A percentile compares a stretch with the other conserved stretches of the same genome.
Conservation (phyloP, 1,140 invertebrate genomes). For the Ceratosolen fusciceps region DNA sequence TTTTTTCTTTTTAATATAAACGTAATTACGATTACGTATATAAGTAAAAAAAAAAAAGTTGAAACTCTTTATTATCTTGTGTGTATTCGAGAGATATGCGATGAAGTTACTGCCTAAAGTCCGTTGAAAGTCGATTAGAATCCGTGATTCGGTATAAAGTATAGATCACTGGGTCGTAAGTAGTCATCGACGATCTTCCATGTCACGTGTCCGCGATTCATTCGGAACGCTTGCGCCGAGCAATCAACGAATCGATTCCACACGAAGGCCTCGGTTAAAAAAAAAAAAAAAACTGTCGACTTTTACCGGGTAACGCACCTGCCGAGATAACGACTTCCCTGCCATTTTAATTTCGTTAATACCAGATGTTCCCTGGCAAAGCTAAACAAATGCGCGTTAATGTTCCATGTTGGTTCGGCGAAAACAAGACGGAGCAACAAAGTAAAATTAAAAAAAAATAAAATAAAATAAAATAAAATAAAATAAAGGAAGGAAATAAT, state of each 20-base stretch:
- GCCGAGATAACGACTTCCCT: not conserved
- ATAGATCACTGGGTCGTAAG: not conserved
- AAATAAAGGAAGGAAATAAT: not conserved
- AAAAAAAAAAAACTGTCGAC: not conserved
- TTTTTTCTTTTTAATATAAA: too few relatives aligned
- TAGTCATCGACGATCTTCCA: not conserved
- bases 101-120: too few relatives aligned
- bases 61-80: too few relatives aligned
- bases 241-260: not conserved
- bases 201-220: not conserved
- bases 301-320: not conserved
- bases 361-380: not conserved
- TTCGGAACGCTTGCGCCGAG: not conserved
- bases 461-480: not conserved
- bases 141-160: too few relatives aligned
- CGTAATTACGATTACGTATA: too few relatives aligned
- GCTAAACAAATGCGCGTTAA: not conserved
- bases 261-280: not conserved
- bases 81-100: too few relatives aligned
- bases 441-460: too few relatives aligned
- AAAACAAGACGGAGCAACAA: too few relatives aligned
- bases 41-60: too few relatives aligned
- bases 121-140: too few relatives aligned
- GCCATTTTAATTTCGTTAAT: conserved; percentile 15
- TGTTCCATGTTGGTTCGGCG: too few relatives aligned